phyloP scores from a whole-genome alignment of 2,113 vertebrate species.

The Hassar affinis region DNA sequence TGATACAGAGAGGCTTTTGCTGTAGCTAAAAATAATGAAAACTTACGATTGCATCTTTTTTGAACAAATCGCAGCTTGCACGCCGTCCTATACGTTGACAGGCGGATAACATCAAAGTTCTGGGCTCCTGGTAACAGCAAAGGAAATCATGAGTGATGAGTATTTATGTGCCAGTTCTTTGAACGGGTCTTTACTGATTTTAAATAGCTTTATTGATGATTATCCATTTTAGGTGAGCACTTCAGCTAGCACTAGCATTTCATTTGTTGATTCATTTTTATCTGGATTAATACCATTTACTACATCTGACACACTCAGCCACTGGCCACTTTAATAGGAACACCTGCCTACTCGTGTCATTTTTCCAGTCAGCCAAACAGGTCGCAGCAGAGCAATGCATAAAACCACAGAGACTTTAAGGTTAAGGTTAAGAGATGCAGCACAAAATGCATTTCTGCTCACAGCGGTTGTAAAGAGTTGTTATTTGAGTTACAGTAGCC shows the following conservation, averaged over 20 bases:
- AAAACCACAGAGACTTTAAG: background rate
- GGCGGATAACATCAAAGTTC: slow-evolving; percentile 95
- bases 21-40: background rate
- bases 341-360: no score
- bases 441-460: background rate
- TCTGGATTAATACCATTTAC: background rate
- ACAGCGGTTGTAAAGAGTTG: background rate
- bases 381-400: background rate
- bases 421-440: background rate
- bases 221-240: background rate
- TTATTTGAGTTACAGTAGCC: background rate
- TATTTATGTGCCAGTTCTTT: slow-evolving; percentile 14
- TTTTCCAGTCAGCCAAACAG: background rate
- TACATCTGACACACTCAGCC: background rate
- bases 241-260: background rate
- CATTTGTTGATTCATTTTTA: no score
- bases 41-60: slow-evolving; percentile 96
- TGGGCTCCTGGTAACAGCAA: slow-evolving; percentile 82
- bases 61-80: slow-evolving; percentile 97
- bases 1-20: no score
- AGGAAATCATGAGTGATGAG: background rate
- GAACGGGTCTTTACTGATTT: background rate
- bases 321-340: background rate
- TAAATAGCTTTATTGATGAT: background rate
- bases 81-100: slow-evolving; percentile 94